phyloP scores from a whole-genome alignment of 2,797 vertebrate genomes.

The Centropyge bicolor region DNA sequence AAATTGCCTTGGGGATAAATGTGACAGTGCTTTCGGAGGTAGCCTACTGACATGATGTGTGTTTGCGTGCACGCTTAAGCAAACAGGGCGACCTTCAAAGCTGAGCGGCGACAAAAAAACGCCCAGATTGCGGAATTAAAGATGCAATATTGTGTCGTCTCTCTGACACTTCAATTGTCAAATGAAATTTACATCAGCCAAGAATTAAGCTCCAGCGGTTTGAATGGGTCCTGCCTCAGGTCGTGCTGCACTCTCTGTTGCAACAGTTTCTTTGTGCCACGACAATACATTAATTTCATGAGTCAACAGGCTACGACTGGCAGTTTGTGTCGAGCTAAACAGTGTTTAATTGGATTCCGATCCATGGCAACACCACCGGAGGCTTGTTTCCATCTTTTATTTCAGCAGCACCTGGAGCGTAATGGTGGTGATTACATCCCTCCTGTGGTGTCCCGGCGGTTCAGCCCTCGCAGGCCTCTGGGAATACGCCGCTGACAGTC shows the following conservation, averaged over 20 bases:
- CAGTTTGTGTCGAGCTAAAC: slow-evolving; percentile 85
- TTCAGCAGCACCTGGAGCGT: slow-evolving; percentile 82
- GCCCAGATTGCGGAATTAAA: slow-evolving; percentile 19
- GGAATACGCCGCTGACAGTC: slow-evolving; percentile 78
- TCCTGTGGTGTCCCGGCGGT: slow-evolving; percentile 66
- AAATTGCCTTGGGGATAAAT: slow-evolving; percentile 77
- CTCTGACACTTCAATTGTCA: slow-evolving; percentile 57
- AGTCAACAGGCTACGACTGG: slow-evolving; percentile 86
- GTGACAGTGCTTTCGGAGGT: slow-evolving; percentile 69
- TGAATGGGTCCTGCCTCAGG: slow-evolving; percentile 64
- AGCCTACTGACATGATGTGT: slow-evolving; percentile 52
- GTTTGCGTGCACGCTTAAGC: slow-evolving; percentile 41
- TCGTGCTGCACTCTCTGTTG: slow-evolving; percentile 73
- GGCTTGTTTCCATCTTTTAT: slow-evolving; percentile 83
- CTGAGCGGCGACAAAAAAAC: background rate
- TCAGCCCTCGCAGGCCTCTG: slow-evolving; percentile 65
- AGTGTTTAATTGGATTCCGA: slow-evolving; percentile 88
- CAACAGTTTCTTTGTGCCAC: slow-evolving; percentile 78
- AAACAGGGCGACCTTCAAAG: slow-evolving; percentile 64
- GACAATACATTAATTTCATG: slow-evolving; percentile 88
- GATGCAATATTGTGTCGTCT: slow-evolving; percentile 37
- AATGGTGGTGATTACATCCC: slow-evolving; percentile 84
- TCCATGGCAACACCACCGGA: slow-evolving; percentile 81
- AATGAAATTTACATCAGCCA: slow-evolving; percentile 67
- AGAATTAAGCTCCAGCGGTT: slow-evolving; percentile 59